phyloP scores from a whole-genome alignment of 2,113 vertebrate genomes.

The Coturnix japonica region DNA sequence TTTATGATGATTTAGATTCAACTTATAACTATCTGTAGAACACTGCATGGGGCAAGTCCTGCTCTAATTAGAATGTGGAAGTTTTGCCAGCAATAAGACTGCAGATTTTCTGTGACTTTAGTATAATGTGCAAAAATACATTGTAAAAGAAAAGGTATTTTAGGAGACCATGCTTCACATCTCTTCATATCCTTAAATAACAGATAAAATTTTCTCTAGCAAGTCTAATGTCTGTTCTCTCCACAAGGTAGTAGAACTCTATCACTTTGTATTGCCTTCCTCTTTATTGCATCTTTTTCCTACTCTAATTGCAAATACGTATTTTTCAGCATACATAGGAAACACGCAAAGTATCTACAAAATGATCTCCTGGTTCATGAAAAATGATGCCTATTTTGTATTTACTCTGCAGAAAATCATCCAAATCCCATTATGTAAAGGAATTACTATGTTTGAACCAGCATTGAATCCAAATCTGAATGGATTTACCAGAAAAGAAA shows the following conservation, averaged over 20 bases:
- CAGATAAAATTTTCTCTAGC: background rate
- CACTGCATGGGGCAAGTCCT: background rate
- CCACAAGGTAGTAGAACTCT: background rate
- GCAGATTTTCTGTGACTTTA: background rate
- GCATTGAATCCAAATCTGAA: too few species aligned
- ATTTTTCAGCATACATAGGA: background rate
- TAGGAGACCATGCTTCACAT: background rate
- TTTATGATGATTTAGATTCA: background rate
- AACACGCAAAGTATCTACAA: background rate
- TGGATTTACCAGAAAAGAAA: background rate
- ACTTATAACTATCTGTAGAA: background rate
- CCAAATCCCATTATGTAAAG: background rate
- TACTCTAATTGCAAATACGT: background rate
- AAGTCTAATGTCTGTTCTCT: background rate
- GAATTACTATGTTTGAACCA: background rate
- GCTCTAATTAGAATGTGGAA: background rate
- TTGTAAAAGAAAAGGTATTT: background rate
- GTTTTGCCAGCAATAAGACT: background rate
- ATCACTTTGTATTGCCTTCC: background rate
- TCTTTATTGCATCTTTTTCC: background rate
- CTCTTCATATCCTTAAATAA: background rate
- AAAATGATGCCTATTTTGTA: background rate
- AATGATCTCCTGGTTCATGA: background rate
- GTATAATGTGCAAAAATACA: background rate
- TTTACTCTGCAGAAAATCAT: background rate